These are phyloP conservation scores for Petaurus breviceps DNA, from an alignment of 2,113 vertebrate genomes.

Conservation along the genomic window DNA sequence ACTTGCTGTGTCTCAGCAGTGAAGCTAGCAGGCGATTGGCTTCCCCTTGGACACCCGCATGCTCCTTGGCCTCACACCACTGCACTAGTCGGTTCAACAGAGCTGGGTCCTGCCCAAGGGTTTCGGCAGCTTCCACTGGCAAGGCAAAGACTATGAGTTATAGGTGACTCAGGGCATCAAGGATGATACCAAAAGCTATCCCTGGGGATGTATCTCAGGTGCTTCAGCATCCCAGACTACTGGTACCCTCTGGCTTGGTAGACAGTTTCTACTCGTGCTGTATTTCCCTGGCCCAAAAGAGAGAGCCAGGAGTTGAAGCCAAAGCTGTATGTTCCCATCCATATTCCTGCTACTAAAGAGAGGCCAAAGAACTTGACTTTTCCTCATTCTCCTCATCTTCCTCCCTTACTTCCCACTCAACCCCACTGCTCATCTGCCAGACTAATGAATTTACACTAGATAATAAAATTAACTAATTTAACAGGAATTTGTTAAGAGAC, in stretches of 20 bases:
- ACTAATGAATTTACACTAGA: conserved; percentile 63
- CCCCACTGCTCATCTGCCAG: neutral
- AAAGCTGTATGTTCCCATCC: neutral
- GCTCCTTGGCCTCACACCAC: conserved; percentile 88
- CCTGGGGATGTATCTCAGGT: neutral
- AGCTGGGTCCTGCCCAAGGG: conserved; percentile 86
- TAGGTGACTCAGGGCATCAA: neutral
- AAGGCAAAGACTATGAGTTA: conserved; percentile 28
- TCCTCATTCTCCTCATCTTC: neutral
- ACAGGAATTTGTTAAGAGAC: conserved; percentile 51
- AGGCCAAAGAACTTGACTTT: neutral
- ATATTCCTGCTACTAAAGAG: neutral
- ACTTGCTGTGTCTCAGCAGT: conserved; percentile 88
- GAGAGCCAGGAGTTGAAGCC: neutral
- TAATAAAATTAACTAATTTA: conserved; percentile 73
- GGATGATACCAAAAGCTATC: neutral
- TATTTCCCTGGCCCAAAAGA: neutral
- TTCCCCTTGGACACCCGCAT: conserved; percentile 85
- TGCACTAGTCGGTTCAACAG: conserved; percentile 88
- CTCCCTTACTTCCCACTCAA: neutral
- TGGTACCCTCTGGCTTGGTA: neutral
- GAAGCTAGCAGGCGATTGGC: conserved; percentile 90
- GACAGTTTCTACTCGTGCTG: neutral
- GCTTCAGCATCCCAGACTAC: neutral
- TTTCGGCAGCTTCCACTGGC: conserved; percentile 88